A percentile compares a stretch with the other conserved stretches of the same genome.
phyloP scores from a whole-genome alignment of 2,888 invertebrate genomes.

The Mesochorus sp. region DNA sequence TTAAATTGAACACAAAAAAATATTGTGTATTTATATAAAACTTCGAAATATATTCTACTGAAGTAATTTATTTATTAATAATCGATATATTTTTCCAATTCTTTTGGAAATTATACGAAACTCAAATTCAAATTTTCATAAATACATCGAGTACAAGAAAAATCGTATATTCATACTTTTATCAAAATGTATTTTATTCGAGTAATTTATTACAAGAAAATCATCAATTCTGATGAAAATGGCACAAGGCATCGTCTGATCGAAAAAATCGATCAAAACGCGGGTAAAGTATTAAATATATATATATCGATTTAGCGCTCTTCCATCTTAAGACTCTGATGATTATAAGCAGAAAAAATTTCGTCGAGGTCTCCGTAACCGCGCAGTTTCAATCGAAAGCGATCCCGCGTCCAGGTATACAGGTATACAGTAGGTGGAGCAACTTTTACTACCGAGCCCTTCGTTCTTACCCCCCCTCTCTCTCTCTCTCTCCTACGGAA shows the following conservation, averaged over 20 bases:
- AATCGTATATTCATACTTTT: not conserved
- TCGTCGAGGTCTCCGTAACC: slow-evolving; percentile 8
- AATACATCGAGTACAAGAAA: not conserved
- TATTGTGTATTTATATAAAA: not conserved
- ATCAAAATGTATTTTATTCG: not conserved
- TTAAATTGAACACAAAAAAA: not conserved
- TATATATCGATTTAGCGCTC: slow-evolving; percentile 16
- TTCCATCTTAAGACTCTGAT: slow-evolving; percentile 5
- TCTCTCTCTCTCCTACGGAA: slow-evolving; percentile 31
- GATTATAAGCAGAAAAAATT: slow-evolving; percentile 34
- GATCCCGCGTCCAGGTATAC: slow-evolving; percentile 23
- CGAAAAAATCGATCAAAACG: not conserved
- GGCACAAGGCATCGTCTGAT: not conserved
- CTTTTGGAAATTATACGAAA: too few species aligned
- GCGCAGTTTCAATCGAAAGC: slow-evolving; percentile 2
- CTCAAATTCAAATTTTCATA: not conserved
- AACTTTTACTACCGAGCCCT: slow-evolving; percentile 19
- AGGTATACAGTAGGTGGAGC: slow-evolving; percentile 26
- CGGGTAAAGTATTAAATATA: not conserved
- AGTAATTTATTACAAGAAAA: not conserved
- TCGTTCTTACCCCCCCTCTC: too few species aligned
- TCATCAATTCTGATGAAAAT: not conserved
- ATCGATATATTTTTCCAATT: too few species aligned
- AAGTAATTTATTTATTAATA: not conserved
- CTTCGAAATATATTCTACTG: not conserved